Conservation (phyloP, 1,140 invertebrate species). For the Calliphora vicina region DNA sequence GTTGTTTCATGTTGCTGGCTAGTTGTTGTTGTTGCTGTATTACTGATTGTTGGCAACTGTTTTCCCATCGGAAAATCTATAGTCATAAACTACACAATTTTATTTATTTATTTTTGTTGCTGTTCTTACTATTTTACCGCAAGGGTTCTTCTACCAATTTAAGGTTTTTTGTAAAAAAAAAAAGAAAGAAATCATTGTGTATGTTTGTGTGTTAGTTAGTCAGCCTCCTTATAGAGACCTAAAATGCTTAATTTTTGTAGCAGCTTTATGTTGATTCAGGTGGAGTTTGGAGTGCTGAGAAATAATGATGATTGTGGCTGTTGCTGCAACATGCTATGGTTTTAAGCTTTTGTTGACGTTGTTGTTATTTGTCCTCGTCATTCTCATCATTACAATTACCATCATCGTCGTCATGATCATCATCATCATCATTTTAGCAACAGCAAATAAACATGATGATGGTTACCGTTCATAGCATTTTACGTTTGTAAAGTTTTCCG, state of each 20-base stretch:
- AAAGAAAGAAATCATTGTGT: background rate
- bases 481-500: background rate
- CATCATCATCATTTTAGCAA: background rate
- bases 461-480: too few species aligned
- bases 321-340: background rate
- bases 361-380: constrained; percentile 33
- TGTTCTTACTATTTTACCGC: constrained; percentile 23
- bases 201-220: background rate
- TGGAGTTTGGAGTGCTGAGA: constrained; percentile 6
- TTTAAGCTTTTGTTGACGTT: background rate
- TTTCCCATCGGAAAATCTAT: constrained; percentile 42
- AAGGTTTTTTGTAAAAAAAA: background rate
- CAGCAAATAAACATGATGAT: too few species aligned
- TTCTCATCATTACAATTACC: constrained; percentile 1
- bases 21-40: background rate
- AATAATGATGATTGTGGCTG: constrained; percentile 1
- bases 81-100: constrained; percentile 38
- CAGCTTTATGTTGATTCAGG: background rate
- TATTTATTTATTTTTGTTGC: background rate
- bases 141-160: constrained; percentile 16
- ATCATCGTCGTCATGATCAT: constrained; percentile 7
- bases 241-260: constrained; percentile 25
- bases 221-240: background rate
- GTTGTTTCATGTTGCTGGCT: background rate
- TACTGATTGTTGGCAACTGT: constrained; percentile 30